Base-by-base conservation (phyloP, 2,888 invertebrate genomes). In the Phoenoteleia sp. region DNA sequence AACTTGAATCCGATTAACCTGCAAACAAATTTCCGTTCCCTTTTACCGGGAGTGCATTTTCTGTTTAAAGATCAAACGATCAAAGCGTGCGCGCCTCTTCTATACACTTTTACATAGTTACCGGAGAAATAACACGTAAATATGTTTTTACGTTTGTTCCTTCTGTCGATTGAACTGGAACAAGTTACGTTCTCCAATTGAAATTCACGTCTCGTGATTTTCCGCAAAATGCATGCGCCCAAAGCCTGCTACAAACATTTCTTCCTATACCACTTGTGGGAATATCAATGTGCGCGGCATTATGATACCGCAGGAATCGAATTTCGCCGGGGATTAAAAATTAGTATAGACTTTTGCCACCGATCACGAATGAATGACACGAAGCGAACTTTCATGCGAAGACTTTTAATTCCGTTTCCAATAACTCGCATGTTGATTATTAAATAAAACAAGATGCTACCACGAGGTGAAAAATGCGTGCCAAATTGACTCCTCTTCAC, bases 41-140 rank as follows among this genome's bases (percentile, higher is more conserved):
- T 11, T 56, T 47, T 42, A 17, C 58, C 17, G 19, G 13, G 29
- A 23, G 42, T 29, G 52, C 9, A 54, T 69, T 81, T 67, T 11
- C 54, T 76, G 81, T 87, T 88, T 81, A 81, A 87, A 88, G 87
- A 89, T 88, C 85, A 80, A 82, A 83, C 80, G 85, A 45, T 84
- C 74, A 87, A 88, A 88, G 86, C 81, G 74, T 76, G 83, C 75
- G 47, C 81, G 71, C 64, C 84, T 76, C 75, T 76, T 64, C 66
- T 81, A n/a, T n/a, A n/a, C n/a, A 81, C 81, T 84, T 81, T 84
- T 83, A 84, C 80, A 85, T 83, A 84, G 83, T 86, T 75, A 76
- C 58, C 29, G 47, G 58, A 82, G 81, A 88, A 87, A 83, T 85
- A 74, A 71, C 54, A 54, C 47, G 56, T 71, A 80, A 80, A 62